A percentile compares a stretch with the other conserved stretches of the same genome.
phyloP scores from a whole-genome alignment of 2,888 invertebrate species.

The Eupithecia abbreviata region DNA sequence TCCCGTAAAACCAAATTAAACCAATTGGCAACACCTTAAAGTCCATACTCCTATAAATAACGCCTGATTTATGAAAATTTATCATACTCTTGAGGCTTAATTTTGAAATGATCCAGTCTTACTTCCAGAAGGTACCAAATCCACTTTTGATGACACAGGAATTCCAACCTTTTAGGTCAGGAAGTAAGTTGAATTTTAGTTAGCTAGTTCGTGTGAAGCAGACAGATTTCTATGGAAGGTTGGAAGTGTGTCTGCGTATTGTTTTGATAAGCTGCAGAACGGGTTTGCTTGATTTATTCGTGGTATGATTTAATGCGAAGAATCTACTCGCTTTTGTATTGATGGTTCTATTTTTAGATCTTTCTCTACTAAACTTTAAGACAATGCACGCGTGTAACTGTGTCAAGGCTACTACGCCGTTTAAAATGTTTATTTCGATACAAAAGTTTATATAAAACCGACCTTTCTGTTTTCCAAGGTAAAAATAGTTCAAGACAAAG shows the following conservation, averaged over 20 bases:
- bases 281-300: constrained; percentile 82
- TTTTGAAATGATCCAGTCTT: constrained; percentile 76
- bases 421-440: constrained; percentile 2
- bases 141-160: constrained; percentile 54
- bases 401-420: constrained; percentile 9
- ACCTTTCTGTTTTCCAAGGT: neutral
- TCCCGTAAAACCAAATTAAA: constrained; percentile 72
- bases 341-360: constrained; percentile 71
- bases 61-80: constrained; percentile 82
- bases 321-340: constrained; percentile 80
- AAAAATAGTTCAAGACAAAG: constrained; percentile 5
- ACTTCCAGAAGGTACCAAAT: constrained; percentile 59
- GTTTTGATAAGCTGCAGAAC: constrained; percentile 84
- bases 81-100: constrained; percentile 82
- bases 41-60: constrained; percentile 82
- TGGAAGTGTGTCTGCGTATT: constrained; percentile 83
- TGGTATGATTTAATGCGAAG: constrained; percentile 84
- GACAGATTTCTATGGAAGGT: constrained; percentile 46
- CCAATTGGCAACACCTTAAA: constrained; percentile 80
- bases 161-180: constrained; percentile 62
- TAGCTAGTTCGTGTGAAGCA: constrained; percentile 25
- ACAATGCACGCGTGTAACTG: neutral
- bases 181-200: constrained; percentile 59
- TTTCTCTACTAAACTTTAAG: constrained; percentile 22
- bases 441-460: constrained; percentile 6